A percentile compares a stretch with the other conserved stretches of the same genome.
phyloP scores from a whole-genome alignment of 2,888 invertebrate genomes.

The Myopa testacea region DNA sequence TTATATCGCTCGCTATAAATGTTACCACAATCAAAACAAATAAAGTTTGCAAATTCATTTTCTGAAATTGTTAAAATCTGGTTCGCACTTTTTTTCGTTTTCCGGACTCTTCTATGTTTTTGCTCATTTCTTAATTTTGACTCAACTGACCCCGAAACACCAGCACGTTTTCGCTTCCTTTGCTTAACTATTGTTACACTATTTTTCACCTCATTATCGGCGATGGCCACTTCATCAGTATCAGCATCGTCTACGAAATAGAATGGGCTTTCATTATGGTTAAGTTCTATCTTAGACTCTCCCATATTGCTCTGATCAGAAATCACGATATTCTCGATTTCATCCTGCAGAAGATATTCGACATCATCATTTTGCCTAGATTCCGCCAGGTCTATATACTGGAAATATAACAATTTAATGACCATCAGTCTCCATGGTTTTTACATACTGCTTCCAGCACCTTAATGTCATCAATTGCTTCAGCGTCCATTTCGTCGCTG shows the following conservation, averaged over 20 bases:
- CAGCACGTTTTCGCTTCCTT: conserved; percentile 6
- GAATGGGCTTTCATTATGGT: not conserved
- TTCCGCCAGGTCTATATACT: conserved; percentile 25
- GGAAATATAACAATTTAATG: not conserved
- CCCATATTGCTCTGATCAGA: not conserved
- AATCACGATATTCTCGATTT: not conserved
- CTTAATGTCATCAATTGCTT: not conserved
- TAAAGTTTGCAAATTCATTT: conserved; percentile 41
- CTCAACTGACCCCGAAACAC: not conserved
- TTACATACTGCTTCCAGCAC: not conserved
- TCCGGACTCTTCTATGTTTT: conserved; percentile 8
- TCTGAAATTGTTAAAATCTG: not conserved
- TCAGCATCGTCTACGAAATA: not conserved
- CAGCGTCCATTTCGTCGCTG: not conserved
- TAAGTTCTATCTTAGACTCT: not conserved
- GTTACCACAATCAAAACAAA: conserved; percentile 63
- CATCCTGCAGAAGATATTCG: conserved; percentile 34
- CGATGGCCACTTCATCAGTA: not conserved
- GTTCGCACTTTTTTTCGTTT: not conserved
- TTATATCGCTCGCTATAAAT: conserved; percentile 59
- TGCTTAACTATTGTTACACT: not conserved
- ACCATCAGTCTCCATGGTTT: not conserved
- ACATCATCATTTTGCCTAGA: conserved; percentile 26
- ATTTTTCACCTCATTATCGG: not conserved
- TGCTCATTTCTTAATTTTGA: not conserved